Evolutionary conservation across 2,113 vertebrate genomes (phyloP).

Genomic region (Albula glossodonta): DNA sequence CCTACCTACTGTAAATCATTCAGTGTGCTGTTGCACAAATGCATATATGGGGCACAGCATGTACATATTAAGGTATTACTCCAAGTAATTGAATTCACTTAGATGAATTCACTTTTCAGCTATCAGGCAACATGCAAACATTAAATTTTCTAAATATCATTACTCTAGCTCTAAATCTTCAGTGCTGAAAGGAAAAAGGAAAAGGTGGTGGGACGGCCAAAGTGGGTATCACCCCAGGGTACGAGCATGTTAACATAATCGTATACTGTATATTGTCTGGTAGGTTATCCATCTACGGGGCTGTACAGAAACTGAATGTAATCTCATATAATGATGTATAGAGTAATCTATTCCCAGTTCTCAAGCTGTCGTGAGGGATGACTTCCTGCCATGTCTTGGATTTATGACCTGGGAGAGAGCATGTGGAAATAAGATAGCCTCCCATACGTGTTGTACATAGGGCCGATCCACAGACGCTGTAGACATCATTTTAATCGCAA

Average conservation of each 20-base stretch:
- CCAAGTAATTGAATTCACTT: not conserved
- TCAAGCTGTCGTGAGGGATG: conserved; percentile 25
- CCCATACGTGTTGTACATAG: conserved; percentile 9
- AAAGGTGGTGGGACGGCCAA: not conserved
- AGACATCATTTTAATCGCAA: not conserved
- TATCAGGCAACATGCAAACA: not conserved
- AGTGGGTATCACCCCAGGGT: conserved; percentile 16
- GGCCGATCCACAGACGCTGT: not conserved
- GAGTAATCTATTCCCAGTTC: not conserved
- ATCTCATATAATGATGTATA: conserved; percentile 54
- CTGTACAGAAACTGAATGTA: conserved; percentile 33
- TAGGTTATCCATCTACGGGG: conserved; percentile 36
- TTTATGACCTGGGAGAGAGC: conserved; percentile 35
- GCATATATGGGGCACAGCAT: not conserved
- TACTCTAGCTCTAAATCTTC: not conserved
- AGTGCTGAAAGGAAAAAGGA: not conserved
- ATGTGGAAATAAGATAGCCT: conserved; percentile 27
- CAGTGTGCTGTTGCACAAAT: not conserved
- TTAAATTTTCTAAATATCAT: not conserved
- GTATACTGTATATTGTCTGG: not conserved
- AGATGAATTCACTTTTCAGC: not conserved
- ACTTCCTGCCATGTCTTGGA: conserved; percentile 39
- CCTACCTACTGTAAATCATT: not conserved
- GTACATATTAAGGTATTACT: not conserved
- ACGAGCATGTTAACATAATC: conserved; percentile 14